Conservation (phyloP, 2,113 vertebrate genomes). For the Meriones unguiculatus region DNA sequence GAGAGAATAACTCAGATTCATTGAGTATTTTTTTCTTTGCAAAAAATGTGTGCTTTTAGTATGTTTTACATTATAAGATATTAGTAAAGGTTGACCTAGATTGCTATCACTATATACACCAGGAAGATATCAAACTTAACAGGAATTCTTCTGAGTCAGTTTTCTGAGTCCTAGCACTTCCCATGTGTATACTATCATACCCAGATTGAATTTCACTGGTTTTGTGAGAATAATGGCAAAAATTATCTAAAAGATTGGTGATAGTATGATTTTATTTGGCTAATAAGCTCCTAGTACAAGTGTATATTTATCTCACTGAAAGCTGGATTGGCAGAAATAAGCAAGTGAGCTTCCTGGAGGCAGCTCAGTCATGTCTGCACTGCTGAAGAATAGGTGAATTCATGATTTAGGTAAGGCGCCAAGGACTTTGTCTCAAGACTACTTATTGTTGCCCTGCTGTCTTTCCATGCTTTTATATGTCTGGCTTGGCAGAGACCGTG, state of each 20-base stretch:
- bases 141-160: not conserved
- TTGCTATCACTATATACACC: not conserved
- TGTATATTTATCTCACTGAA: not conserved
- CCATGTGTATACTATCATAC: not conserved
- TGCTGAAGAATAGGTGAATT: too few species aligned
- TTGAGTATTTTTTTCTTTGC: not conserved
- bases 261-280: not conserved
- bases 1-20: not conserved
- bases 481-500: too few species aligned
- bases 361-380: too few species aligned
- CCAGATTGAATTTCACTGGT: not conserved
- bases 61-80: not conserved
- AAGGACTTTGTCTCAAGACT: too few species aligned
- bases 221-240: not conserved
- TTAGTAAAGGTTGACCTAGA: not conserved
- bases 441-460: too few species aligned
- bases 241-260: not conserved
- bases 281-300: constrained; percentile 22
- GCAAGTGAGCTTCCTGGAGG: too few species aligned
- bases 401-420: too few species aligned
- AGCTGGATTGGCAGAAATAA: too few species aligned
- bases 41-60: not conserved
- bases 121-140: not conserved
- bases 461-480: too few species aligned
- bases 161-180: not conserved